Conservation (phyloP, 2,113 vertebrate species). For the Tyto alba region DNA sequence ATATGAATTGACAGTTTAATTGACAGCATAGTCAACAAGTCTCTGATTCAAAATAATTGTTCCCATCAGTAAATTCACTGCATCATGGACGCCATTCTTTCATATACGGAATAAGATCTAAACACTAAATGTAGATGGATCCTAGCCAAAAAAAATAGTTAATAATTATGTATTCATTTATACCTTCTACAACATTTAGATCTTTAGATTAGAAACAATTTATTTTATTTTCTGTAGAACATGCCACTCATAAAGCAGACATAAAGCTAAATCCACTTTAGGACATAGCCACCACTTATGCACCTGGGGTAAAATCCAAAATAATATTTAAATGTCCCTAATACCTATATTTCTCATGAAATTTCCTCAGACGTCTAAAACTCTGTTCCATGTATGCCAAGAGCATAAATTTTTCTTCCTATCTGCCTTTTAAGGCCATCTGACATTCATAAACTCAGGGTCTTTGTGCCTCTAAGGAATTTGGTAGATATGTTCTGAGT, state of each 20-base stretch:
- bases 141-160: background rate
- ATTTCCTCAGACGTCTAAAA: background rate
- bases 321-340: background rate
- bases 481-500: background rate
- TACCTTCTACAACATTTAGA: background rate
- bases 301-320: background rate
- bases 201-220: background rate
- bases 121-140: background rate
- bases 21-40: background rate
- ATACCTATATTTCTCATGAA: background rate
- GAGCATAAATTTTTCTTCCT: background rate
- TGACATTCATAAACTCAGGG: background rate
- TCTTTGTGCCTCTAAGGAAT: background rate
- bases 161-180: background rate
- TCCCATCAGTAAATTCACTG: background rate
- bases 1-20: background rate
- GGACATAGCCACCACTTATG: rapidly evolving
- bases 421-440: background rate
- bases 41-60: background rate
- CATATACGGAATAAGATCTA: background rate
- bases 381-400: background rate
- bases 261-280: background rate
- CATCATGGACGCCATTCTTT: background rate
- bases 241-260: background rate
- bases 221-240: background rate